A percentile compares a stretch with the other conserved stretches of the same genome.
phyloP scores from a whole-genome alignment of 2,113 vertebrate genomes.

The Smithornis capensis region DNA sequence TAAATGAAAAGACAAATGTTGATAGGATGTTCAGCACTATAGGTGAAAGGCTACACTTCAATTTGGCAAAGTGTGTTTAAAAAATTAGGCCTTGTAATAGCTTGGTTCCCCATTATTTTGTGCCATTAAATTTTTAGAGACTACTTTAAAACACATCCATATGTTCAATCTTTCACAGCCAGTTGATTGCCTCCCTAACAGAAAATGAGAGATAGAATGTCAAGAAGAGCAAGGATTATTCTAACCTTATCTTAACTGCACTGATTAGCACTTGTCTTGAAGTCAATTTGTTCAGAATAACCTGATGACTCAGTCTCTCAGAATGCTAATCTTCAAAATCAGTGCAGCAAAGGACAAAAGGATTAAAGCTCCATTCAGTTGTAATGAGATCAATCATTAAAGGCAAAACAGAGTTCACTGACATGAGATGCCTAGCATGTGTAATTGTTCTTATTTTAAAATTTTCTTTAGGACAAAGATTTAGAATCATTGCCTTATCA shows the following conservation, averaged over 20 bases:
- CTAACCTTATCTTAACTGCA: conserved; percentile 62
- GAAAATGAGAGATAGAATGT: conserved; percentile 73
- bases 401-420: conserved; percentile 37
- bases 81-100: conserved; percentile 71
- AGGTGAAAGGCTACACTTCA: conserved; percentile 77
- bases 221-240: conserved; percentile 73
- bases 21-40: conserved; percentile 9
- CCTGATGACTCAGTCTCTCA: conserved; percentile 63
- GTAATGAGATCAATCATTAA: conserved; percentile 65
- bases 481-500: conserved; percentile 29
- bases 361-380: conserved; percentile 54
- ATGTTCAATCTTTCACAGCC: conserved; percentile 64
- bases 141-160: conserved; percentile 69
- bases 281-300: conserved; percentile 70
- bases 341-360: conserved; percentile 43
- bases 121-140: conserved; percentile 73
- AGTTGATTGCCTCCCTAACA: conserved; percentile 62
- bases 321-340: conserved; percentile 71
- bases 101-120: conserved; percentile 79
- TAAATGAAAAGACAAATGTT: conserved; percentile 71
- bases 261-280: conserved; percentile 68
- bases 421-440: neutral
- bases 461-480: conserved; percentile 46
- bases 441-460: conserved; percentile 50
- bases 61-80: conserved; percentile 76